Evolutionary conservation across 1,140 invertebrate genomes (phyloP).

Genomic region (Calosoma granatense): DNA sequence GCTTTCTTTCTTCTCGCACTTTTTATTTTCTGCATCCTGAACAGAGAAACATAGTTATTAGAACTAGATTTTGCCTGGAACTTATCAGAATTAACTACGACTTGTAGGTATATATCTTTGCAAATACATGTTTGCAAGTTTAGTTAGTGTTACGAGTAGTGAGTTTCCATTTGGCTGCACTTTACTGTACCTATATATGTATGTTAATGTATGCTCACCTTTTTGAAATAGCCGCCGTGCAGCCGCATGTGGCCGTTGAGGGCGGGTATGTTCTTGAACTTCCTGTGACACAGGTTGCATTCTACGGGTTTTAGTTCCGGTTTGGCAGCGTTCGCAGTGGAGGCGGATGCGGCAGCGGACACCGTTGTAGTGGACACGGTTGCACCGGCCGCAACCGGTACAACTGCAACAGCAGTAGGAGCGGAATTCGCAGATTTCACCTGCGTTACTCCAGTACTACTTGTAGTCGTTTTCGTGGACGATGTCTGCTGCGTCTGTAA

Average conservation of each 20-base stretch:
- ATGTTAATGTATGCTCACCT: no score
- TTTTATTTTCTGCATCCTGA: conserved; percentile 76
- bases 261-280: conserved; percentile 94
- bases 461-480: conserved; percentile 25
- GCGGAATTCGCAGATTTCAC: conserved; percentile 30
- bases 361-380: conserved; percentile 30
- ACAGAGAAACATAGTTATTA: conserved; percentile 27
- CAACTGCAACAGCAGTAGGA: conserved; percentile 13
- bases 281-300: conserved; percentile 86
- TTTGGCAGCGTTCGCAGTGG: conserved; percentile 39
- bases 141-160: no score
- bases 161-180: no score
- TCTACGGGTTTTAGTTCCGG: conserved; percentile 72
- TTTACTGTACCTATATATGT: no score
- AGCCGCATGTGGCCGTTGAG: conserved; percentile 95
- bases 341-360: conserved; percentile 26
- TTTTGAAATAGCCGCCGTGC: conserved; percentile 94
- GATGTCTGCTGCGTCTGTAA: conserved; percentile 18
- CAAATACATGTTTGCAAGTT: no score
- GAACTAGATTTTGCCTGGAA: conserved; percentile 12
- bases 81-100: no score
- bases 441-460: conserved; percentile 18
- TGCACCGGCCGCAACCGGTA: conserved; percentile 22
- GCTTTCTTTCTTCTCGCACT: conserved; percentile 72
- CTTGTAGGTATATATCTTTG: no score